Evolutionary conservation across 2,113 vertebrate species (phyloP), one percentile per base, ranked within the genome.

Genomic region (Athene cunicularia): DNA sequence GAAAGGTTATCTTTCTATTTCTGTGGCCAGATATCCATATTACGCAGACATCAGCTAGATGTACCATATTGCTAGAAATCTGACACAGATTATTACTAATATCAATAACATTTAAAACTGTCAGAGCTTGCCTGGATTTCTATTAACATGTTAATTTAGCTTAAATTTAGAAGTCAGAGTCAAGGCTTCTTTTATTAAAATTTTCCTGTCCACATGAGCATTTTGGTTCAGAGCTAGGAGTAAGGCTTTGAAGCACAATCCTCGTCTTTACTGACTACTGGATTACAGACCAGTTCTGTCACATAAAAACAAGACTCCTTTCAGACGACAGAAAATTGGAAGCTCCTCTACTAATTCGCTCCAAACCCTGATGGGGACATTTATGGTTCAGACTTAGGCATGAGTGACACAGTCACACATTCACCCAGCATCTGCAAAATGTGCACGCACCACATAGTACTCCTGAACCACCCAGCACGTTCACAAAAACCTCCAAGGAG

Each of bases 381-480:
- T 62, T 53, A 80, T 1, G 1, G 14, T 52, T 62, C 20, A 64
- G 70, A 32, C 11, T 47, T n/a, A 26, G 28, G 5, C 14, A 8
- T 4, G 18, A 80, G 22, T 0, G 3, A 87, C 47, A 71, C 5
- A 66, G 45, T 24, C 58, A 39, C 19, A 21, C 13, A 43, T 39
- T 81, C 28, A 60, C 5, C 6, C 55, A 73, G 24, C 3, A 12
- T 47, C 49, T 87, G 55, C 71, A 55, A 87, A 63, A 35, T 6
- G 19, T 56, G 20, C 5, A 21, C 0, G 0, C 6, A 62, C 35
- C 50, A 70, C 20, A 22, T 7, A 32, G 45, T 3, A 1, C 59
- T 71, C 66, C 66, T 72, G n/a, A 91, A 75, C 3, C n/a, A 74
- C 23, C 21, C 62, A 62, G 8, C 9, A 53, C 0, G 3, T 23